Base-by-base conservation (phyloP, 2,888 invertebrate species). In the Pogonocherus hispidulus region DNA sequence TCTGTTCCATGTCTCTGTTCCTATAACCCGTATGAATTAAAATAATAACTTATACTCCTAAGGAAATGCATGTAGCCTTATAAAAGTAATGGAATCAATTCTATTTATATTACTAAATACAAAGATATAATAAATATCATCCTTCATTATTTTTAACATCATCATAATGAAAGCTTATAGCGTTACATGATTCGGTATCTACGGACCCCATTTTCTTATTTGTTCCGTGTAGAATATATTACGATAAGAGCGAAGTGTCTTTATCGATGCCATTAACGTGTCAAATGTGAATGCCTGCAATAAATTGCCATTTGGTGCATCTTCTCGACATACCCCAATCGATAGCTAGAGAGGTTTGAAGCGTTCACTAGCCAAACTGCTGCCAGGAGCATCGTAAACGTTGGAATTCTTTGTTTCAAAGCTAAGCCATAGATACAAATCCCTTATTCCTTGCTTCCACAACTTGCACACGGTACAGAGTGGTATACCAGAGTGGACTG, bases 321-420 rank as follows among this genome's bases (percentile, higher is more conserved):
- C 68, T 72, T 70, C 67, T 67, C 75, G 72, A 70, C 60, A 64
- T 70, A 70, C 74, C 49, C 54, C 41, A 81, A 84, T 84, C 83
- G 83, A 83, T 82, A 82, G 73, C 77, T 73, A 78, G 82, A 83
- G 82, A 83, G 80, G 80, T 82, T 80, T 75, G 81, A 82, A 83
- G 82, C 83, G 82, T 83, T 80, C 80, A 80, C 80, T 79, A 78
- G 78, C 80, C 76, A 78, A 83, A 84, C 79, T 78, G 79, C 80
- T 79, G 80, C 79, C 82, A 67, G 73, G 84, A 82, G 84, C 76
- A 73, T 81, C 82, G 81, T 85, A 84, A 85, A 84, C 78, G 83
- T 79, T 81, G 71, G 78, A 74, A 81, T 82, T 82, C 80, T 83
- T 82, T 82, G 82, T 82, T 82, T 82, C 78, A 63, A 76, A 80